Evolutionary conservation across 1,140 invertebrate species (phyloP), one percentile per base, ranked within the genome.

Genomic region (Tenebrio molitor): DNA sequence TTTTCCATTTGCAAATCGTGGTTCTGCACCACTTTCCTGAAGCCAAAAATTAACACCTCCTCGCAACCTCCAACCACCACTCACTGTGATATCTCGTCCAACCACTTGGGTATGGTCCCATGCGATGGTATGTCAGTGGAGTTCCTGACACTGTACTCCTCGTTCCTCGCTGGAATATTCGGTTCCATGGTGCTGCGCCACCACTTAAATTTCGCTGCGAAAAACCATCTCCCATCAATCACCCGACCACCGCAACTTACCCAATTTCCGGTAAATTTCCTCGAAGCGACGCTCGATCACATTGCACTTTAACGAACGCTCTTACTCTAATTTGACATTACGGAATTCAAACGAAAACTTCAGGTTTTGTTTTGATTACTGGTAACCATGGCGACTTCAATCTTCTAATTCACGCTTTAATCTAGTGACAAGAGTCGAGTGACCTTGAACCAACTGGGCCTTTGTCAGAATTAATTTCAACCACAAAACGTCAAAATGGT

Each of bases 41-140:
- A 33, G 10, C 29, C 29, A 10, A 33, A 10, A n/a, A 29, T 53
- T n/a, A 23, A 36, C 33, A 7, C 42, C 29, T 62, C 1, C 62
- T 63, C 6, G 34, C 46, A 39, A 19, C 29, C 6, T 50, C 14
- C 1, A 21, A 2, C 1, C 12, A 34, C 10, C 19, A 23, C 36
- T 66, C 63, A 77, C 76, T 69, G 44, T 0, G 76, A 50, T 17
- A 77, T 77, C 39, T 77, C 76, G 44, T 74, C 72, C 17, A 77
- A 58, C 76, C 76, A 77, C 50, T 74, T 76, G 1, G 75, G 75
- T 23, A 76, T 23, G 5, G 50, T 58, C 12, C 50, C 50, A 58
- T 58, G 50, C 1, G 50, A 58, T 1, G 50, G 50, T 2, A 58
- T 29, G 16, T 58, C 12, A 10, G 50, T 58, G 5, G 50, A 58